Percentiles rank a stretch among this genome's conserved stretches.
These are phyloP conservation scores for Callimorpha dominula DNA, from an alignment of 2,888 invertebrate species.

Conservation along the genomic window DNA sequence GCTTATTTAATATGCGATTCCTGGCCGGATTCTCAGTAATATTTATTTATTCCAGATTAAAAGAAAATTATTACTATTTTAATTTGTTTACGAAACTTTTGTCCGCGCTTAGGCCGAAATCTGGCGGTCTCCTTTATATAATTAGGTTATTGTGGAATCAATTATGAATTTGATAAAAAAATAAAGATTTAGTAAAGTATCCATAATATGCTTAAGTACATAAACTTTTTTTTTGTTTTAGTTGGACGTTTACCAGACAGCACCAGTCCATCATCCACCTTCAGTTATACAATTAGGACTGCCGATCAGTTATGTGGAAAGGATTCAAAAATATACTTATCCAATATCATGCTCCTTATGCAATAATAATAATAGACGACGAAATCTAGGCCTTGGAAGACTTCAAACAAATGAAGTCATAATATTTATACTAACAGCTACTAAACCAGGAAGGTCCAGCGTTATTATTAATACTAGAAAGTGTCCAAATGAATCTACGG, in stretches of 20 bases:
- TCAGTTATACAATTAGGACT: conserved; percentile 26
- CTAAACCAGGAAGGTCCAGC: conserved; percentile 42
- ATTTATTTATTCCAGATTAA: too few relatives aligned
- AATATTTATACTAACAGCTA: conserved; percentile 37
- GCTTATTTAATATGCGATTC: too few relatives aligned
- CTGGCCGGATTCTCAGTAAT: too few relatives aligned
- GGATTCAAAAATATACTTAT: not conserved
- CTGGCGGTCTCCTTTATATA: too few relatives aligned
- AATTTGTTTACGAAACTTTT: too few relatives aligned
- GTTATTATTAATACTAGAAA: conserved; percentile 54
- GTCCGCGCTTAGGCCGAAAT: too few relatives aligned
- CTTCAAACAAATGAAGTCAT: conserved; percentile 27
- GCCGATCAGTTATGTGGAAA: conserved; percentile 1
- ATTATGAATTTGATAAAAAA: too few relatives aligned
- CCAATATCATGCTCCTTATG: not conserved
- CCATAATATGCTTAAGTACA: not conserved
- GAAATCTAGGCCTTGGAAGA: conserved; percentile 19
- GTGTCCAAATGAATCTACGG: not conserved
- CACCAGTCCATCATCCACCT: conserved; percentile 18
- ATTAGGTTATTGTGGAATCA: too few relatives aligned
- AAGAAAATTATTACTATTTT: too few relatives aligned
- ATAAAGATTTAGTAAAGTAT: too few relatives aligned
- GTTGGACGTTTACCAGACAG: conserved; percentile 35
- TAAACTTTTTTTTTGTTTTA: conserved; percentile 32
- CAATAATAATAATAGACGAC: not conserved